phyloP scores from a whole-genome alignment of 2,797 vertebrate species.

The Gallinago solitaria region DNA sequence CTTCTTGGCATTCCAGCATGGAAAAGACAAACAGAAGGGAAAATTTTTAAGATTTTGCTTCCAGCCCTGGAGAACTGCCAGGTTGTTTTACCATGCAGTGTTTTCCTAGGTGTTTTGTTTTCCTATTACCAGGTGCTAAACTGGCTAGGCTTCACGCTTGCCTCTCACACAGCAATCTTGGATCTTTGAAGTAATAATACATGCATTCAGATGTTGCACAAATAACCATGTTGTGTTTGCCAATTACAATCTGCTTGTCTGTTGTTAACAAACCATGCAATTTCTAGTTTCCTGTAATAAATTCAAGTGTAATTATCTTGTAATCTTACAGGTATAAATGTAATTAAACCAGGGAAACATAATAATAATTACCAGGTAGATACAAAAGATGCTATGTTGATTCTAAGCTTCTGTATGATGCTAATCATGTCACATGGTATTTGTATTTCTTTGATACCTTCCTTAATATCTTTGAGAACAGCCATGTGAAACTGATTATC shows the following conservation, averaged over 20 bases:
- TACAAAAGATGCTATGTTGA: not conserved
- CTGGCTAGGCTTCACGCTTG: not conserved
- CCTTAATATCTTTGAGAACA: conserved; percentile 14
- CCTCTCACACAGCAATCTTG: not conserved
- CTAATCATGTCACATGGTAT: not conserved
- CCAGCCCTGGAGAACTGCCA: conserved; percentile 3
- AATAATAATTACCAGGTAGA: not conserved
- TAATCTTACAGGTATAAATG: conserved; percentile 25
- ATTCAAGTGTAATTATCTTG: conserved; percentile 8
- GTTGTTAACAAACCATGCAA: conserved; percentile 32
- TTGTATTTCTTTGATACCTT: conserved; percentile 30
- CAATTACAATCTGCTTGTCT: conserved; percentile 22
- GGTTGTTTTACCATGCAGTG: not conserved
- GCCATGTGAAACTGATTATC: conserved; percentile 25
- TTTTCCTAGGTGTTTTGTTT: not conserved
- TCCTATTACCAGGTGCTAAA: conserved; percentile 10
- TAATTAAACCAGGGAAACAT: conserved; percentile 21
- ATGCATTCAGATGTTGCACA: not conserved
- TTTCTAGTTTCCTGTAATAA: conserved; percentile 38
- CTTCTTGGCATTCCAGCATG: not conserved
- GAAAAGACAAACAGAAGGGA: not conserved
- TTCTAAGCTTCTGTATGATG: not conserved
- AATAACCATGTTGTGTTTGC: not conserved
- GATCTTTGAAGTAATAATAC: not conserved
- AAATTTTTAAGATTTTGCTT: conserved; percentile 20